A percentile compares a stretch with the other conserved stretches of the same genome.
Conservation (phyloP, 1,140 invertebrate genomes). For the Manduca sexta region DNA sequence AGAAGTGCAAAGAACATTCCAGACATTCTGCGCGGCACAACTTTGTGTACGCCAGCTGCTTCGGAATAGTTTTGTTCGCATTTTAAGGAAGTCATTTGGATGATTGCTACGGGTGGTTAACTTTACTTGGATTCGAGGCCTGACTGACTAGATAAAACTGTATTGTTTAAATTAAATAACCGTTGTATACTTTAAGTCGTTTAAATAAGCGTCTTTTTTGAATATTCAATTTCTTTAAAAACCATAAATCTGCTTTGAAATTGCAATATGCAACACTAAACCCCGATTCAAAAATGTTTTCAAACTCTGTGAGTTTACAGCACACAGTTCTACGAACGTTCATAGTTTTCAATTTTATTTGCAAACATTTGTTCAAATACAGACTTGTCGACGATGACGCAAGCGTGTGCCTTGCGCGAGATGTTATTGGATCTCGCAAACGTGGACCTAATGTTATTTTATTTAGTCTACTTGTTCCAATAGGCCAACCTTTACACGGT, state of each 20-base stretch:
- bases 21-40: conserved; percentile 29
- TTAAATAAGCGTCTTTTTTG: too few relatives aligned
- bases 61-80: conserved; percentile 32
- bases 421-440: conserved; percentile 8
- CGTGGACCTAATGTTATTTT: background rate
- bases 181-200: background rate
- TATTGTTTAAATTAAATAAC: background rate
- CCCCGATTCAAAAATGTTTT: background rate
- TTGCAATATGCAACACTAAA: too few relatives aligned
- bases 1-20: conserved; percentile 39
- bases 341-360: conserved; percentile 2
- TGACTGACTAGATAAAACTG: background rate
- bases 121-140: conserved; percentile 1
- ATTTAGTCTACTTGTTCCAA: background rate
- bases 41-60: conserved; percentile 23
- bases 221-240: background rate
- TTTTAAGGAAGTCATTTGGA: conserved; percentile 35
- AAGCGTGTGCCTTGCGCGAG: background rate
- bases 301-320: background rate
- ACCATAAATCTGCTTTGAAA: too few relatives aligned
- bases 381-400: conserved; percentile 11
- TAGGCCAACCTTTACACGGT: too few relatives aligned
- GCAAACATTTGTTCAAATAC: conserved; percentile 8
- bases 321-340: background rate
- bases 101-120: conserved; percentile 13